Base-by-base conservation (phyloP, 2,113 vertebrate species). In the Rousettus leschenaultii region DNA sequence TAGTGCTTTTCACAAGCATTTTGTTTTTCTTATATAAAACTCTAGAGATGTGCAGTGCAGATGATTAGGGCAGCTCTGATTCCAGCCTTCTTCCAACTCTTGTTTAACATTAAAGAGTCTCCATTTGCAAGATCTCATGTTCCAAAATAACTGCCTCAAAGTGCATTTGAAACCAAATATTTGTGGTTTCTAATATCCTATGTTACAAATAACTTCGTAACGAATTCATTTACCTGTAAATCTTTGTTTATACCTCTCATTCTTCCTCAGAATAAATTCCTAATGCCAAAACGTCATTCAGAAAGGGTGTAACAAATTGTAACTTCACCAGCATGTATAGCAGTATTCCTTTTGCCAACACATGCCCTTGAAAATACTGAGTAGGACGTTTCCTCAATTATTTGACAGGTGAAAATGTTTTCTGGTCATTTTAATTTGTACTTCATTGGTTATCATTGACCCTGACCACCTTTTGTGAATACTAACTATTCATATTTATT, bases 391-490 rank as follows among this genome's bases (percentile, higher is more conserved):
- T 63, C 55, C 63, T 95, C 55, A 83, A 26, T 89, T 94, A 94
- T 75, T 91, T 48, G 57, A 59, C 33, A 86, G 51, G 40, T 78
- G 21, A 91, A 97, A 96, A 95, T 59, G 6, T 38, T 93, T 95
- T 93, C 66, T 86, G 19, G 10, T 79, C 30, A 93, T 94, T 96
- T 87, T 86, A 83, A 91, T 96, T 94, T 82, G 30, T 96, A 94
- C 16, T 86, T 85, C 24, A 85, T 88, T 65, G 28, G 26, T 82
- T 28, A 40, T 71, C 94, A 96, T 28, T 83, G 43, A 78, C 55
- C 89, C 94, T 86, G 30, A 95, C 80, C 59, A 92, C 96, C 45
- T 78, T 86, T 65, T 51, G 21, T 95, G 35, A 96, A 78, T 83
- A 71, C 19, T 73, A 80, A 87, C 11, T 59, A 79, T 18, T 86